Evolutionary conservation across 2,888 invertebrate species (phyloP).

Genomic region (Metacarcinus magister): DNA sequence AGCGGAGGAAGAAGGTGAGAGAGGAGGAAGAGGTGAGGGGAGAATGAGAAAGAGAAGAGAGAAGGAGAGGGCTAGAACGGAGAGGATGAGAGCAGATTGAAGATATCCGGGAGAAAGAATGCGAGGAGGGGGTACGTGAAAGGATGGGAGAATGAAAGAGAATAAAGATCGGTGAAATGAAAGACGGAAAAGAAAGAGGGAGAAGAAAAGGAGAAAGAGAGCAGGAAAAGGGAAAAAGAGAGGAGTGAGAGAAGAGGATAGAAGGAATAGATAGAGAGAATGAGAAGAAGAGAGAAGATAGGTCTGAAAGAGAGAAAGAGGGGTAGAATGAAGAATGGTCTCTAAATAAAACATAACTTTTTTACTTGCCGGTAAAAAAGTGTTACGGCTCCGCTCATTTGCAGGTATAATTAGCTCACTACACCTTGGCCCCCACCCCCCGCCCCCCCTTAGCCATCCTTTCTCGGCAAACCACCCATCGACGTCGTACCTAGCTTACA

Average conservation of each 20-base stretch:
- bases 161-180: not conserved
- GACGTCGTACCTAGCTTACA: too few relatives aligned
- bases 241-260: too few relatives aligned
- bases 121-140: not conserved
- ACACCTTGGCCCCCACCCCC: not conserved
- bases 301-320: too few relatives aligned
- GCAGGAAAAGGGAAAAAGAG: too few relatives aligned
- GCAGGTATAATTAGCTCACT: conserved; percentile 36
- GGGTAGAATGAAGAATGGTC: not conserved
- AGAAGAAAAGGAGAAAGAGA: not conserved
- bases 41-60: not conserved
- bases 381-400: not conserved
- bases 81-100: not conserved
- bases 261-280: too few relatives aligned
- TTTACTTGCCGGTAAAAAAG: not conserved
- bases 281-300: too few relatives aligned
- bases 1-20: not conserved
- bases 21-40: not conserved
- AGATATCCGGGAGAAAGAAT: conserved; percentile 8
- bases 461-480: not conserved
- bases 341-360: not conserved
- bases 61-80: too few relatives aligned
- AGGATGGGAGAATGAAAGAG: not conserved
- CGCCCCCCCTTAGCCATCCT: not conserved
- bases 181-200: not conserved